These are phyloP conservation scores for Adrianichthys oophorus DNA, from an alignment of 2,797 vertebrate species.

Conservation along the genomic window DNA sequence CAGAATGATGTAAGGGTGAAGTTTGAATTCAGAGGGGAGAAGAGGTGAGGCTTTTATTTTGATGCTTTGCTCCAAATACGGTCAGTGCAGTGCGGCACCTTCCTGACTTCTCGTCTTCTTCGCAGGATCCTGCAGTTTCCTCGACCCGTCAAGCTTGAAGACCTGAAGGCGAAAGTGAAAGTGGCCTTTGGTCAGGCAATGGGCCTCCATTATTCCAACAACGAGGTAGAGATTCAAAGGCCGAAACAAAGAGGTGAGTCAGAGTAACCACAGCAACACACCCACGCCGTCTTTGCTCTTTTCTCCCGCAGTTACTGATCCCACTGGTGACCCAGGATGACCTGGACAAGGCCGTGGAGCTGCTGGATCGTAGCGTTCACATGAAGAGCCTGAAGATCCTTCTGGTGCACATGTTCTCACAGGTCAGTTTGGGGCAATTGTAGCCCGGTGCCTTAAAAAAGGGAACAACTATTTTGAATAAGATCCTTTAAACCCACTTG, in stretches of 20 bases:
- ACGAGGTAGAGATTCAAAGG: constrained; percentile 83
- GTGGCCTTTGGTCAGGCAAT: constrained; percentile 94
- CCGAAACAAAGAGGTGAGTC: too few species aligned
- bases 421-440: constrained; percentile 72
- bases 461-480: too few species aligned
- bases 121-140: constrained; percentile 92
- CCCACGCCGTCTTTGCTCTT: not conserved
- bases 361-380: constrained; percentile 95
- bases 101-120: constrained; percentile 13
- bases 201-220: constrained; percentile 99
- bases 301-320: constrained; percentile 86
- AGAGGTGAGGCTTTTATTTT: constrained; percentile 81
- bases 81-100: not conserved
- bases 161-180: constrained; percentile 90
- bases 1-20: constrained; percentile 97
- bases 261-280: not conserved
- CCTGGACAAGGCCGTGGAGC: constrained; percentile 95
- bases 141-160: constrained; percentile 91
- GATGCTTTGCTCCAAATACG: not conserved
- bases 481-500: too few species aligned
- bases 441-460: too few species aligned
- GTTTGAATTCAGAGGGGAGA: constrained; percentile 98
- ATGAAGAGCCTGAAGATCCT: constrained; percentile 99
- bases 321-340: constrained; percentile 95
- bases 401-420: constrained; percentile 84